Base-by-base conservation (phyloP, 2,797 vertebrate species). In the Emys orbicularis region DNA sequence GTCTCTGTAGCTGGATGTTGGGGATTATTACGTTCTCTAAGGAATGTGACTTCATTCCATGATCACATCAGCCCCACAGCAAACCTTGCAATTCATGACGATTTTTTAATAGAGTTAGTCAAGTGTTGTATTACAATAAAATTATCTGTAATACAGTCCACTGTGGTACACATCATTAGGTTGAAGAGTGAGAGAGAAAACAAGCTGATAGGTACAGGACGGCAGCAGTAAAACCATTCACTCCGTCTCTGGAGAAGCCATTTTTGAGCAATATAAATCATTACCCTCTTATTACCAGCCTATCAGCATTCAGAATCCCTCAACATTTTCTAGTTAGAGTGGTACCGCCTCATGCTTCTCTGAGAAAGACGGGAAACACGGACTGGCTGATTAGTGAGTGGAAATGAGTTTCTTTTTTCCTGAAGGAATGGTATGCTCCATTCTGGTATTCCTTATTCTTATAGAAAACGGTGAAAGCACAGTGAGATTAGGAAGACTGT, bases 1-100 rank as follows among this genome's bases (percentile, higher is more conserved):
- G 92, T 94, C 96, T 94, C 95, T 91, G 85, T 83, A 91, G 79
- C n/a, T 90, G 86, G 79, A 79, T 84, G 90, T 10, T 91, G 83
- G 88, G 94, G 94, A 87, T 90, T 2, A 93, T 8, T 95, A 93
- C 81, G 90, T 86, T 93, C 92, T 93, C 54, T 56, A 87, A 41
- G 8, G 0, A 95, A 95, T 89, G 81, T 82, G 83, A 83, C 91
- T 95, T 96, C 92, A 65, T 56, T 94, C 92, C 47, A 23, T 19
- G 50, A 83, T 79, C 88, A 77, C 86, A 83, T 83, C 88, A 84
- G 57, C 41, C 34, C 34, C 3, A 6, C 86, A 85, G 65, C 88
- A 91, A 95, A 93, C 76, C 87, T 84, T 77, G 88, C 83, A 50
- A 21, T 81, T 87, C 89, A 89, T 83, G 90, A 88, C 74, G 81